Conservation (phyloP, 53 echinoderm and acorn worm genomes). For the Stichopus horrens region DNA sequence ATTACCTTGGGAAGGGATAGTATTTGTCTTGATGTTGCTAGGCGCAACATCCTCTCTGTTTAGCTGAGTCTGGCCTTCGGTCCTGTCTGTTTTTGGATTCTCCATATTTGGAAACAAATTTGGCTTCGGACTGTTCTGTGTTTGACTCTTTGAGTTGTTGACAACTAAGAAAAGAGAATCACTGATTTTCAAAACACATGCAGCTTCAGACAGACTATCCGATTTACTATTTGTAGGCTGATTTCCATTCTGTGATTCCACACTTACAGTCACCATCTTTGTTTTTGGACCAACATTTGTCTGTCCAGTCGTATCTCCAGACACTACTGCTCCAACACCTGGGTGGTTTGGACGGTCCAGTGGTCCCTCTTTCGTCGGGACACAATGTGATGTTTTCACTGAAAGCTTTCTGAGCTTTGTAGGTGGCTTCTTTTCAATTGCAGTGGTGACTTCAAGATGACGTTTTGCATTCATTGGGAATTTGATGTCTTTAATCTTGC, state of each 20-base stretch:
- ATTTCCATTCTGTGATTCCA: background rate
- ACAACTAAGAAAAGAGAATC: background rate
- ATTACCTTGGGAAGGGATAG: too few relatives aligned
- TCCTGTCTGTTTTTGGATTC: background rate
- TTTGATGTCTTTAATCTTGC: background rate
- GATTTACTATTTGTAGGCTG: background rate
- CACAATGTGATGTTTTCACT: too few relatives aligned
- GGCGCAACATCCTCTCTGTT: too few relatives aligned
- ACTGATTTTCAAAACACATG: conserved; percentile 1
- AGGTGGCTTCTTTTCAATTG: too few relatives aligned
- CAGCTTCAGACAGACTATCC: background rate
- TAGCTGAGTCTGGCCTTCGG: background rate
- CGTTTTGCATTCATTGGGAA: background rate
- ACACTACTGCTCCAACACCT: conserved; percentile 6
- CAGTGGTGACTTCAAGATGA: background rate
- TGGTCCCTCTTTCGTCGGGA: too few relatives aligned
- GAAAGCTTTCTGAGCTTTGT: too few relatives aligned
- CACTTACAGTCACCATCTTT: background rate
- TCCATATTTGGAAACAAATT: background rate
- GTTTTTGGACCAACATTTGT: background rate
- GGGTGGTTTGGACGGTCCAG: background rate
- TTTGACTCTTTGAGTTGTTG: background rate
- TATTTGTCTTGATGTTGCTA: too few relatives aligned
- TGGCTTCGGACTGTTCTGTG: background rate
- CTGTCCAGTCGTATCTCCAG: conserved; percentile 7